Evolutionary conservation across 1,140 invertebrate genomes (phyloP).

Genomic region (Latrodectus geometricus): DNA sequence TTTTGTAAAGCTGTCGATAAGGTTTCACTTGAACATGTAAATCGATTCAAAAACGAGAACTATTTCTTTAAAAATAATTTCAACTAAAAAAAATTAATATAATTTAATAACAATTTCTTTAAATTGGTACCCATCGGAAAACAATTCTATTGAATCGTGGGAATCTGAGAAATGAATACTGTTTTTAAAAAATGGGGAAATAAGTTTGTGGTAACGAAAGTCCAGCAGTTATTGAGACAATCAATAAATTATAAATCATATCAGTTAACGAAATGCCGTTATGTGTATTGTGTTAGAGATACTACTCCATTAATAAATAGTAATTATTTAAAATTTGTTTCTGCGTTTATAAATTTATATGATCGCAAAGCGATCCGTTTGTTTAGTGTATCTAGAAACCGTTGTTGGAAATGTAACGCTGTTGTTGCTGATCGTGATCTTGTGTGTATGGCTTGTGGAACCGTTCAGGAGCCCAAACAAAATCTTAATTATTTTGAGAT

Average conservation of each 20-base stretch:
- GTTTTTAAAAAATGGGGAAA: conserved; percentile 53
- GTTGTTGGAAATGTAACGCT: conserved; percentile 58
- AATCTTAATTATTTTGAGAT: conserved; percentile 48
- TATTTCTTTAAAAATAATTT: no score
- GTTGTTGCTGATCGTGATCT: conserved; percentile 56
- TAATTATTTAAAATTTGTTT: not conserved
- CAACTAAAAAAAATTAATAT: no score
- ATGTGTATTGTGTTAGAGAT: not conserved
- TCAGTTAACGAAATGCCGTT: not conserved
- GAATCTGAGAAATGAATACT: conserved; percentile 48
- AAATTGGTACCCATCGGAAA: not conserved
- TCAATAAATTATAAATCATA: not conserved
- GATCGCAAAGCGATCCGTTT: conserved; percentile 48
- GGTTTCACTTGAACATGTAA: no score
- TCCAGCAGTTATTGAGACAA: conserved; percentile 16
- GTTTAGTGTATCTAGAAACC: conserved; percentile 36
- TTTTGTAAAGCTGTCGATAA: not conserved
- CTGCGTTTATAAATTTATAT: not conserved
- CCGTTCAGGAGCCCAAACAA: conserved; percentile 41
- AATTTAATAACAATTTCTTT: no score
- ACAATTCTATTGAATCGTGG: not conserved
- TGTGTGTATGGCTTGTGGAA: conserved; percentile 44
- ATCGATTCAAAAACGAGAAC: no score
- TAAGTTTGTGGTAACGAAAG: conserved; percentile 43
- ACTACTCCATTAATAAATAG: not conserved